Conservation (phyloP, 2,888 invertebrate species). For the Labia minor region DNA sequence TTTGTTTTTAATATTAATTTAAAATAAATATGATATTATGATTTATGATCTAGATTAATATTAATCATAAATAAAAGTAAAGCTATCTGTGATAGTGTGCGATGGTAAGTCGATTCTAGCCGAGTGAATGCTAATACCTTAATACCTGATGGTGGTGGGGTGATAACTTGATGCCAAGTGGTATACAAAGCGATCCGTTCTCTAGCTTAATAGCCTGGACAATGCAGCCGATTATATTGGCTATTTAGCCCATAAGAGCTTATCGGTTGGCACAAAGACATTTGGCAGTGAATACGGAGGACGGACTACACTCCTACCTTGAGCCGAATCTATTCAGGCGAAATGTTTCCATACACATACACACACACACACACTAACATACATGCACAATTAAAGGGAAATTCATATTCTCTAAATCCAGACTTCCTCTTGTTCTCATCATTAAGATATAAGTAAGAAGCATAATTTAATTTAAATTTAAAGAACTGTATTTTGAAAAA, state of each 20-base stretch:
- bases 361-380: background rate
- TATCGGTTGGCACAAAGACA: slow-evolving; percentile 13
- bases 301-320: background rate
- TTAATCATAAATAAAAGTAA: too few relatives aligned
- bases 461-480: too few relatives aligned
- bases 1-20: too few relatives aligned
- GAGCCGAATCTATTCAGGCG: background rate
- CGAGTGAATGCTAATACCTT: background rate
- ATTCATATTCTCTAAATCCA: too few relatives aligned
- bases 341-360: background rate
- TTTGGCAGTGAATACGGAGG: background rate
- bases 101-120: too few relatives aligned
- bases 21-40: too few relatives aligned
- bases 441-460: too few relatives aligned
- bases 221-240: slow-evolving; percentile 1
- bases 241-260: slow-evolving; percentile 13
- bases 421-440: too few relatives aligned
- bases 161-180: slow-evolving; percentile 13
- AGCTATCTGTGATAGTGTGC: too few relatives aligned
- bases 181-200: slow-evolving; percentile 7
- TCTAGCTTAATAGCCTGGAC: slow-evolving; percentile 7
- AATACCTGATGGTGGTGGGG: background rate
- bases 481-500: too few relatives aligned
- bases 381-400: too few relatives aligned
- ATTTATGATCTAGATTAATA: too few relatives aligned